phyloP scores from a whole-genome alignment of 2,113 vertebrate genomes.

The human region DNA sequence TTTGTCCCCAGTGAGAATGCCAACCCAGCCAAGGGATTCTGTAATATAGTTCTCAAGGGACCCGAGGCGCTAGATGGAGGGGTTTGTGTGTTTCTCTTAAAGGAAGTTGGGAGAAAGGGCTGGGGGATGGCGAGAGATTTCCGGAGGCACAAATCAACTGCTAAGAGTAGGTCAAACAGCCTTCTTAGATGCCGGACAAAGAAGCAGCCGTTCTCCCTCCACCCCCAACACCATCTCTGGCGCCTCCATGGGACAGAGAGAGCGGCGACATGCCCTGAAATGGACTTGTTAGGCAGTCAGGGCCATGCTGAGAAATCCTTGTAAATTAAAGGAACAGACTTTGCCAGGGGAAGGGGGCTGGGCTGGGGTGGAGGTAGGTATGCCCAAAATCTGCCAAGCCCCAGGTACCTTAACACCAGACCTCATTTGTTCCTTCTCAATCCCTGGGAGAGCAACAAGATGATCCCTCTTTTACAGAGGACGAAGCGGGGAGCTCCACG shows the following conservation, averaged over 20 bases:
- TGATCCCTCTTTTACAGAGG: neutral
- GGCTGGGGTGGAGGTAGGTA: neutral
- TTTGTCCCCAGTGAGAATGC: slow-evolving; percentile 49
- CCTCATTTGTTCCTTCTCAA: neutral
- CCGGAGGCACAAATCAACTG: slow-evolving; percentile 69
- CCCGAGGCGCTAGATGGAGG: neutral
- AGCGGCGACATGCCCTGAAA: neutral
- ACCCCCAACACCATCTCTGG: slow-evolving; percentile 57
- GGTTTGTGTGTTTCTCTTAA: neutral
- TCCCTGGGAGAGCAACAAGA: neutral
- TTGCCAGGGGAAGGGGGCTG: neutral
- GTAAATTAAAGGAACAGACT: neutral
- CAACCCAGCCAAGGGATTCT: neutral
- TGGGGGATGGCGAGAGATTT: neutral
- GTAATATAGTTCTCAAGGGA: neutral
- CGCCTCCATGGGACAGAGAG: slow-evolving; percentile 60
- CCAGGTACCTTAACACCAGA: neutral
- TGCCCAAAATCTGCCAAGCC: neutral
- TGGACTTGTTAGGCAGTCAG: slow-evolving; percentile 41
- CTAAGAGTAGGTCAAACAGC: slow-evolving; percentile 17
- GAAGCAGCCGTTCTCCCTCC: slow-evolving; percentile 24
- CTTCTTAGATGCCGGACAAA: slow-evolving; percentile 62
- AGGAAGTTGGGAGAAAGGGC: neutral
- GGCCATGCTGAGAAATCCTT: neutral
- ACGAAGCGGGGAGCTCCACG: neutral